Conservation (phyloP, 2,888 invertebrate genomes). For the Gryllus longicercus region DNA sequence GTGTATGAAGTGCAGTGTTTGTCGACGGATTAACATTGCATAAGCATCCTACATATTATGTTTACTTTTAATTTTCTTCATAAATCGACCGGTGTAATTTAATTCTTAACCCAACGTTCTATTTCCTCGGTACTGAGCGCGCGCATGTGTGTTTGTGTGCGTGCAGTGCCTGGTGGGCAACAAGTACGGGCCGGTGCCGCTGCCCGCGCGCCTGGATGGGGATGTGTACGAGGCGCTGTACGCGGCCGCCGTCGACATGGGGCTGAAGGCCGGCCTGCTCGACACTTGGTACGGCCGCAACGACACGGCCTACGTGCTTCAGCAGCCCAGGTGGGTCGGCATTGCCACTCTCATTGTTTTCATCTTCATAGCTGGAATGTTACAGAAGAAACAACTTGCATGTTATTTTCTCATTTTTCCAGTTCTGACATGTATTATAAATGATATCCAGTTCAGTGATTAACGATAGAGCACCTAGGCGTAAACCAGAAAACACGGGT, state of each 20-base stretch:
- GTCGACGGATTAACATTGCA: no score
- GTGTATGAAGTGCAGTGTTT: no score
- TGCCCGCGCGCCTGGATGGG: constrained; percentile 38
- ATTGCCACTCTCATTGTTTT: not conserved
- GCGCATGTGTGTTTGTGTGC: not conserved
- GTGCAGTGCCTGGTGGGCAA: constrained; percentile 42
- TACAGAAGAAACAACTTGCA: not conserved
- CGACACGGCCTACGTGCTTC: constrained; percentile 30
- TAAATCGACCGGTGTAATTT: no score
- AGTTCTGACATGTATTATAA: no score
- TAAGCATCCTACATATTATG: no score
- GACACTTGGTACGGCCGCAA: constrained; percentile 35
- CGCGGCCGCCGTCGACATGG: constrained; percentile 39
- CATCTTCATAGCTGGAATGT: not conserved
- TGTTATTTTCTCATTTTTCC: no score
- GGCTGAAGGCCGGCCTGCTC: constrained; percentile 39
- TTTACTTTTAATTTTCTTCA: no score
- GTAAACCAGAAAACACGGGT: no score
- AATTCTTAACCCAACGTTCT: no score
- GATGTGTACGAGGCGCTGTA: constrained; percentile 39
- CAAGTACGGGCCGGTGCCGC: constrained; percentile 40
- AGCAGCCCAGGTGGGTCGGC: constrained; percentile 32
- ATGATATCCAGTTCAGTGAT: no score
- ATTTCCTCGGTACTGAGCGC: no score
- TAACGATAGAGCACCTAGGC: no score